Percentiles rank a stretch among this genome's conserved stretches.
phyloP scores from a whole-genome alignment of 2,888 invertebrate species.

The Thyatira batis region DNA sequence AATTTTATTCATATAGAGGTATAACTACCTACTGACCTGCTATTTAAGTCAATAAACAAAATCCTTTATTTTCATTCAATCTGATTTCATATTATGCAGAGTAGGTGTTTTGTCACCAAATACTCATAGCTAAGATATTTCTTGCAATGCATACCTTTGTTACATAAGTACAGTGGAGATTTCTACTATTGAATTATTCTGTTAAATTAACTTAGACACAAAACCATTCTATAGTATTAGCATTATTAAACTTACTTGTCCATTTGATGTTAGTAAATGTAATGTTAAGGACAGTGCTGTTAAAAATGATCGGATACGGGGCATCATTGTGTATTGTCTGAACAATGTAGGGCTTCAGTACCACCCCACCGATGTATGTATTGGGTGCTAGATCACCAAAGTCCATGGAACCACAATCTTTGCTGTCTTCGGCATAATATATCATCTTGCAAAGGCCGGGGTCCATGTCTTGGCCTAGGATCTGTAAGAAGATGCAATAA shows the following conservation, averaged over 20 bases:
- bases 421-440: conserved; percentile 58
- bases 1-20: too few species aligned
- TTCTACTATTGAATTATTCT: background rate
- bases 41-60: too few species aligned
- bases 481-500: conserved; percentile 34
- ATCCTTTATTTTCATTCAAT: too few species aligned
- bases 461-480: conserved; percentile 49
- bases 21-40: too few species aligned
- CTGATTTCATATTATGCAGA: too few species aligned
- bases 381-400: conserved; percentile 64
- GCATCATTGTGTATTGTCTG: conserved; percentile 19
- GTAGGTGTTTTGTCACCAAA: too few species aligned
- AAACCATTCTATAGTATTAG: background rate
- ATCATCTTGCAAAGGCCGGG: conserved; percentile 62
- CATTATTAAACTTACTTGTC: conserved; percentile 64
- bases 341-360: conserved; percentile 62
- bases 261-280: conserved; percentile 75
- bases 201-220: background rate
- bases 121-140: too few species aligned
- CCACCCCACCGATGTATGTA: conserved; percentile 65
- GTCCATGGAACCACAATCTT: conserved; percentile 60
- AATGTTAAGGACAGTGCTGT: conserved; percentile 70
- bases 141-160: too few species aligned
- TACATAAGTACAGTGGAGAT: too few species aligned
- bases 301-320: conserved; percentile 25